Conservation (phyloP, 2,888 invertebrate genomes). For the Calliopum simillimum region DNA sequence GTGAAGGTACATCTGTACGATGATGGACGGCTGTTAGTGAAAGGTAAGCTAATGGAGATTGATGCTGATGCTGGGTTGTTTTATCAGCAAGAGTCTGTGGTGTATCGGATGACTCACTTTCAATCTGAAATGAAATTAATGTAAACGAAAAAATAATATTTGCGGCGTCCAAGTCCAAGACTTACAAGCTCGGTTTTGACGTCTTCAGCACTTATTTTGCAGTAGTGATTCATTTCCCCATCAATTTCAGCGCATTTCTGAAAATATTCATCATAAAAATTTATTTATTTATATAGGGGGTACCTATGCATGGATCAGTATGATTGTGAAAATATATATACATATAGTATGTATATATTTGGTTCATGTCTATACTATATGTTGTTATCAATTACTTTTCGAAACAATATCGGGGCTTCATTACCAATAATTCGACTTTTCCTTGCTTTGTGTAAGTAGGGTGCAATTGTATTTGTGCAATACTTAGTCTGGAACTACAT, state of each 20-base stretch:
- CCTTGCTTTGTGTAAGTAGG: no score
- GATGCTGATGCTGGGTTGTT: not conserved
- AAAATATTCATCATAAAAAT: not conserved
- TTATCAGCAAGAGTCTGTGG: not conserved
- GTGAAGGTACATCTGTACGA: not conserved
- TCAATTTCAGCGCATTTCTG: slow-evolving; percentile 61
- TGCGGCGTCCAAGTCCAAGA: slow-evolving; percentile 35
- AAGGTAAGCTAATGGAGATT: slow-evolving; percentile 23
- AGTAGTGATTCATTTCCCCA: slow-evolving; percentile 57
- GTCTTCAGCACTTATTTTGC: slow-evolving; percentile 64
- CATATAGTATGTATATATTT: no score
- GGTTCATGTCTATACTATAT: no score
- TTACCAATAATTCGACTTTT: no score
- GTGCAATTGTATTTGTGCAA: no score
- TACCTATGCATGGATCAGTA: no score
- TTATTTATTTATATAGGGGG: no score
- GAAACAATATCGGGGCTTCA: no score
- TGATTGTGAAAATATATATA: no score
- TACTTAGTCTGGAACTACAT: no score
- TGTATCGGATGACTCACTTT: slow-evolving; percentile 22
- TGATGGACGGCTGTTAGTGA: not conserved
- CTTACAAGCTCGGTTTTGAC: slow-evolving; percentile 66
- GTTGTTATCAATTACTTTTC: no score
- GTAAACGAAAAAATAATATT: not conserved
- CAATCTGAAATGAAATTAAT: slow-evolving; percentile 21